Evolutionary conservation across 1,140 invertebrate genomes (phyloP).

Genomic region (Drosophila lacteicornis): DNA sequence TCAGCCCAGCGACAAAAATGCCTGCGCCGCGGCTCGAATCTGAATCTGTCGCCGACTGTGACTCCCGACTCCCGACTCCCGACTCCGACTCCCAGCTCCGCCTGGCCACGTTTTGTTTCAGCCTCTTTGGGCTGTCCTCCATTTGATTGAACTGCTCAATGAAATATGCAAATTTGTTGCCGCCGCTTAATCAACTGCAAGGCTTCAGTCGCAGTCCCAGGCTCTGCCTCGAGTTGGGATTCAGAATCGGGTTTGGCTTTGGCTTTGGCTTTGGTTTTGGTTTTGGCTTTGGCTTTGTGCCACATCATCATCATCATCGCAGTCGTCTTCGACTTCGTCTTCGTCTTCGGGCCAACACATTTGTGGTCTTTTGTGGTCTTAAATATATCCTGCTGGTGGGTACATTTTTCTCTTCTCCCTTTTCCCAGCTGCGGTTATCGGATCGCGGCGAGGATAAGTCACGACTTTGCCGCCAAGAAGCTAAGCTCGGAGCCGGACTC

Average conservation of each 20-base stretch:
- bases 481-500: conserved; percentile 19
- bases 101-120: conserved; percentile 35
- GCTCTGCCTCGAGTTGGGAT: conserved; percentile 26
- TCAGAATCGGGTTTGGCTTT: conserved; percentile 19
- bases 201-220: conserved; percentile 16
- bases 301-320: conserved; percentile 47
- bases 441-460: conserved; percentile 74
- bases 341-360: conserved; percentile 54
- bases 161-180: conserved; percentile 84
- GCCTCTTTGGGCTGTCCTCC: conserved; percentile 69
- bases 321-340: not conserved
- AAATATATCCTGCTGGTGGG: conserved; percentile 84
- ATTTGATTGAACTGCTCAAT: conserved; percentile 84
- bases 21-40: conserved; percentile 41
- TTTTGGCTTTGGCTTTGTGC: conserved; percentile 36
- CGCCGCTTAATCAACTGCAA: conserved; percentile 81
- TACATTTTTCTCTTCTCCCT: conserved; percentile 70
- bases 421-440: conserved; percentile 65
- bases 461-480: conserved; percentile 70
- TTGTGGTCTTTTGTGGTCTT: conserved; percentile 77
- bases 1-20: conserved; percentile 56
- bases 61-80: conserved; percentile 12
- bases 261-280: conserved; percentile 19
- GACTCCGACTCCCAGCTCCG: conserved; percentile 8
- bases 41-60: conserved; percentile 50